Conservation (phyloP, 1,140 invertebrate genomes). For the Hypsibius dujardini region DNA sequence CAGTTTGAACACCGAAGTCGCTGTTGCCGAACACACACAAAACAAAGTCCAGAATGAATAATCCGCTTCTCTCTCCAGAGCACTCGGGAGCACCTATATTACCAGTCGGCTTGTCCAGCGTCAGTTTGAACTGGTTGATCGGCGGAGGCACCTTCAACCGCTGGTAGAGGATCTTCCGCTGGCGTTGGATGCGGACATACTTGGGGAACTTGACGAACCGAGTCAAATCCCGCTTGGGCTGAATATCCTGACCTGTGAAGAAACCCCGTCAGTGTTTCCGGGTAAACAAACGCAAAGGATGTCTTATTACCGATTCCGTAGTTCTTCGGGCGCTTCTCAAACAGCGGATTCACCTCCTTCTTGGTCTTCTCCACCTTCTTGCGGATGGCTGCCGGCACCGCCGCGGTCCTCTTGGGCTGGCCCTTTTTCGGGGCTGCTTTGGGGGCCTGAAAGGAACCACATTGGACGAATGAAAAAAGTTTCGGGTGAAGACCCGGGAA, state of each 20-base stretch:
- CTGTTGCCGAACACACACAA: conserved; percentile 39
- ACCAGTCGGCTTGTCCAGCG: conserved; percentile 81
- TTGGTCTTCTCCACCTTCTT: conserved; percentile 74
- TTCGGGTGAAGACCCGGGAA: too few relatives aligned
- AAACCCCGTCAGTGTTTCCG: too few relatives aligned
- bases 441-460: conserved; percentile 8
- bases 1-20: conserved; percentile 81
- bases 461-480: too few relatives aligned
- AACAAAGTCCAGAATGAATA: conserved; percentile 19
- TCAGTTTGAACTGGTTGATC: conserved; percentile 88
- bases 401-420: conserved; percentile 75
- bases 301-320: conserved; percentile 97
- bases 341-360: conserved; percentile 84
- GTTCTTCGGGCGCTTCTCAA: conserved; percentile 90
- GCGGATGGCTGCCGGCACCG: conserved; percentile 61
- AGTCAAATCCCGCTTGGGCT: conserved; percentile 85
- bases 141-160: conserved; percentile 96
- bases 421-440: conserved; percentile 43
- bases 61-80: too few relatives aligned
- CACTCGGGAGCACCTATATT: too few relatives aligned
- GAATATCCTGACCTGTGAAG: conserved; percentile 76
- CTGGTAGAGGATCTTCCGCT: conserved; percentile 81
- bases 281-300: too few relatives aligned
- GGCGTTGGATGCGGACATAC: conserved; percentile 93
- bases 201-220: conserved; percentile 98